Evolutionary conservation across 1,140 invertebrate species (phyloP), one percentile per base, ranked within the genome.

Genomic region (Heliconius eleuchia): DNA sequence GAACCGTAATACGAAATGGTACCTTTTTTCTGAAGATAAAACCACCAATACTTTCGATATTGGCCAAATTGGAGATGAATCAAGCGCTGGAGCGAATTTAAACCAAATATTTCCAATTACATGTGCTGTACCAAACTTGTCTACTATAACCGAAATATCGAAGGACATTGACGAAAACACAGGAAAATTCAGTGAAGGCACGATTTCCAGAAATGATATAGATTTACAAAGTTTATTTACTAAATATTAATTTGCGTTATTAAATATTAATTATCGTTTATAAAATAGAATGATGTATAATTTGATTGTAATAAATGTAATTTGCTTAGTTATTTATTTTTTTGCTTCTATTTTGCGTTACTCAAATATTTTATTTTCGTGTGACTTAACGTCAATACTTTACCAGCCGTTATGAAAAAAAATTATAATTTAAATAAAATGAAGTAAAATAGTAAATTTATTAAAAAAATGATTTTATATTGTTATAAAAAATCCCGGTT

Each of bases 61-160:
- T 39, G 37, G 74, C 52, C 77, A 73, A 78, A 30, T 30, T 3
- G 16, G 16, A 13, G 76, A 52, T 46, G 39, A 57, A 55, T 78
- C 39, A 71, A 60, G 83, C 55, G 84, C 74, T 80, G 87, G 86
- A 1, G 75, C 92, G 0, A 89, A 90, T 76, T 83, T 94, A n/a
- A 83, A 88, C 50, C 80, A 92, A 78, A 83, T 94, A 76, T 94
- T 94, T 74, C 91, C 92, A 16, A 80, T 92, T 3, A 84, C 87
- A 19, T 93, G 88, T 76, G 87, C 92, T 39, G 79, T 94, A 16
- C 92, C 92, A 3, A 80, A 94, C 76, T 81, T 94, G 11, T 94
- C 92, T 0, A 92, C 91, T 11, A 92, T 94, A 11, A 91, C 92
- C 34, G 92, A 94, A 86, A 82, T 83, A 46, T 93, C 92, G 0